Evolutionary conservation across 2,113 vertebrate genomes (phyloP).

Genomic region (Rhinopomastus cyanomelas): DNA sequence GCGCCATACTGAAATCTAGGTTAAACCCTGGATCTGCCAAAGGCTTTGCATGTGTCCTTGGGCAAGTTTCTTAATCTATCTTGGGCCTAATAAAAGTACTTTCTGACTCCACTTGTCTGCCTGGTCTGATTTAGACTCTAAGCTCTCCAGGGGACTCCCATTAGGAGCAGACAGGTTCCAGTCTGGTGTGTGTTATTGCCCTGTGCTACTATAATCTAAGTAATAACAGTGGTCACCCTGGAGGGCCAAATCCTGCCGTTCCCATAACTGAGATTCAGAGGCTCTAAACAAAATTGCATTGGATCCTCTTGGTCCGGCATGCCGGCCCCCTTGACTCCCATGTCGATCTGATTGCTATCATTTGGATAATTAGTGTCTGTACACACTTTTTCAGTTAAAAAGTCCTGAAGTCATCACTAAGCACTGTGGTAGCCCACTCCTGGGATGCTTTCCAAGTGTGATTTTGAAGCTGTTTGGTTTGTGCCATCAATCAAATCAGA

Average conservation of each 20-base stretch:
- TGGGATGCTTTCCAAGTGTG: not conserved
- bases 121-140: slow-evolving; percentile 26
- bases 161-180: not conserved
- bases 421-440: not conserved
- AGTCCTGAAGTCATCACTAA: not conserved
- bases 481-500: not conserved
- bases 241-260: slow-evolving; percentile 18
- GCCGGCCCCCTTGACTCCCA: not conserved
- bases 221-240: slow-evolving; percentile 20
- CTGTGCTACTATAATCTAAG: slow-evolving; percentile 26
- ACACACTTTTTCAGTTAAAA: not conserved
- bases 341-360: not conserved
- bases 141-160: not conserved
- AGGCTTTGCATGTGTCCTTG: slow-evolving; percentile 18
- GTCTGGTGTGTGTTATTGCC: not conserved
- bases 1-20: not conserved
- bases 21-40: slow-evolving; percentile 2
- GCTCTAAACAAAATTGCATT: not conserved
- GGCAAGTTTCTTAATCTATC: slow-evolving; percentile 23
- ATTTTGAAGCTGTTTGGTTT: not conserved
- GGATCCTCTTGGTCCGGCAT: not conserved
- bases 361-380: not conserved
- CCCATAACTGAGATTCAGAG: not conserved
- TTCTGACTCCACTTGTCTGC: slow-evolving; percentile 44
- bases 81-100: slow-evolving; percentile 5